These are phyloP conservation scores for Lophius americanus DNA, from an alignment of 2,797 vertebrate genomes.

Conservation along the genomic window DNA sequence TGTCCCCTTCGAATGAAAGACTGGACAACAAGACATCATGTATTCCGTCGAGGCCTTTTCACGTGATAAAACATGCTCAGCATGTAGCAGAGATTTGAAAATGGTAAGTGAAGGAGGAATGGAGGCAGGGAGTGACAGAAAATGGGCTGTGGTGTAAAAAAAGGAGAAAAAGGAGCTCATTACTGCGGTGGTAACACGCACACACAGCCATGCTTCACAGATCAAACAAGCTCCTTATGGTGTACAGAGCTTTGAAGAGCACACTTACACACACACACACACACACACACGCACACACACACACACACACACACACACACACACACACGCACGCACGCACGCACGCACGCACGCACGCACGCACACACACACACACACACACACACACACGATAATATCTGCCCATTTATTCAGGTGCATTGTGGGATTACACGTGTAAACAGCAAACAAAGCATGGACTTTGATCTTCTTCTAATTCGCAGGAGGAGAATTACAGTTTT, in stretches of 20 bases:
- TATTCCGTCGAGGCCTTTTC: slow-evolving; percentile 18
- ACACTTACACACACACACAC: no score
- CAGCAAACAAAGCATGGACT: no score
- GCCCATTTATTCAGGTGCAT: background rate
- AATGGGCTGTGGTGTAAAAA: slow-evolving; percentile 17
- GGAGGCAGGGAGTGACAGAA: background rate
- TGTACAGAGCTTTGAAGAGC: slow-evolving; percentile 21
- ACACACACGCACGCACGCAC: slow-evolving; percentile 3
- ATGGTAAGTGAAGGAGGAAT: slow-evolving; percentile 2
- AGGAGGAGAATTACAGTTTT: no score
- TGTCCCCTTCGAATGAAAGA: slow-evolving; percentile 44
- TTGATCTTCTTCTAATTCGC: no score
- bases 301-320: slow-evolving; percentile 5
- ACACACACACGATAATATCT: slow-evolving; percentile 5
- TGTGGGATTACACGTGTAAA: no score
- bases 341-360: slow-evolving; percentile 4
- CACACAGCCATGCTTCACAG: slow-evolving; percentile 21
- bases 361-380: slow-evolving; percentile 5
- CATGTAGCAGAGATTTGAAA: slow-evolving; percentile 5
- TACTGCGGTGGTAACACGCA: slow-evolving; percentile 40
- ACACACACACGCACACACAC: background rate
- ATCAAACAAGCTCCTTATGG: slow-evolving; percentile 40
- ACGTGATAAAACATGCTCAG: slow-evolving; percentile 16
- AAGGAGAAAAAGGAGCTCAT: slow-evolving; percentile 10
- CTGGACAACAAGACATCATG: slow-evolving; percentile 33